Conservation (phyloP, 35 echinoderm and acorn worm species). For the Holothuria glaberrima region DNA sequence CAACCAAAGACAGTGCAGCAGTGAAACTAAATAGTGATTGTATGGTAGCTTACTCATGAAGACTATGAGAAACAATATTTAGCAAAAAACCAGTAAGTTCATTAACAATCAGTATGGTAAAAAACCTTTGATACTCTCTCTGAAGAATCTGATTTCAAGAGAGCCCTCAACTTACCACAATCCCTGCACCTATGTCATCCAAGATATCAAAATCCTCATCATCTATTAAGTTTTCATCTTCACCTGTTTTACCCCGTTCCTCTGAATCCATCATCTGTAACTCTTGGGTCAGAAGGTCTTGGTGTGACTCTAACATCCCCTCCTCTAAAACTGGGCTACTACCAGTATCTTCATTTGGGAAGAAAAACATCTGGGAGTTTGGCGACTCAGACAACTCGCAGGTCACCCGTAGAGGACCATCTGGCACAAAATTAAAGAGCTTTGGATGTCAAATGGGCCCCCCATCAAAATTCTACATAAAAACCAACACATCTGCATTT, state of each 20-base stretch:
- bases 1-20: too few relatives aligned
- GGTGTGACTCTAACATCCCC: background rate
- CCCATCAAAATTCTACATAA: too few relatives aligned
- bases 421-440: background rate
- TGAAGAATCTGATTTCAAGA: background rate
- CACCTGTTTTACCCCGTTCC: slow-evolving; percentile 38
- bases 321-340: background rate
- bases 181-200: slow-evolving; percentile 89
- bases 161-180: slow-evolving; percentile 68
- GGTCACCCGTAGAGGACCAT: slow-evolving; percentile 43
- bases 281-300: slow-evolving; percentile 23
- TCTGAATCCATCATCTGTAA: slow-evolving; percentile 40
- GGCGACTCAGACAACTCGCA: slow-evolving; percentile 65
- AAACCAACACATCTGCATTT: too few relatives aligned
- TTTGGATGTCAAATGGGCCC: too few relatives aligned
- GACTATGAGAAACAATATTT: too few relatives aligned
- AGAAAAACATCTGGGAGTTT: slow-evolving; percentile 70
- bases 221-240: slow-evolving; percentile 65
- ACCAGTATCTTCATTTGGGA: slow-evolving; percentile 76
- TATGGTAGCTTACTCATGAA: too few relatives aligned
- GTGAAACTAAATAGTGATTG: too few relatives aligned
- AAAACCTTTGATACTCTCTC: background rate
- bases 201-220: slow-evolving; percentile 95
- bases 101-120: background rate
- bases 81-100: background rate